These are phyloP conservation scores for Gymnobelideus leadbeateri DNA, from an alignment of 2,113 vertebrate genomes.

Conservation along the genomic window DNA sequence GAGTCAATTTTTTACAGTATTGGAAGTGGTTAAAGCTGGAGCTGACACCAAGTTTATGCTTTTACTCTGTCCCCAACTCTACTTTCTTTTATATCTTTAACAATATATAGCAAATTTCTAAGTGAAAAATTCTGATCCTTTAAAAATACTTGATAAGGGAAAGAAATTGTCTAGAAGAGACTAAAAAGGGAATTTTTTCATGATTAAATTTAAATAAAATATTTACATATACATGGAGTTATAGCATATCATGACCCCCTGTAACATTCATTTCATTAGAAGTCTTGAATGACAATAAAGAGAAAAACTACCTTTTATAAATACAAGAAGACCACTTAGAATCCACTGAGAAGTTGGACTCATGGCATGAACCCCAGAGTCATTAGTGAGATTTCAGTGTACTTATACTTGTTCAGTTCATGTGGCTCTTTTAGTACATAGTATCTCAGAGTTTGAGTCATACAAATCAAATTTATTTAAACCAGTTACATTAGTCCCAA, in stretches of 20 bases:
- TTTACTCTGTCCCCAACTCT: not conserved
- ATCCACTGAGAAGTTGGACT: not conserved
- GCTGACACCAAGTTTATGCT: no score
- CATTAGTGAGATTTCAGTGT: conserved; percentile 4
- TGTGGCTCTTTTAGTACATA: not conserved
- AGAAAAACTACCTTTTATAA: not conserved
- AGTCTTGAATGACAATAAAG: not conserved
- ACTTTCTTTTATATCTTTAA: not conserved
- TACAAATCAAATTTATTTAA: conserved; percentile 39
- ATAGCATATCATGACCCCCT: not conserved
- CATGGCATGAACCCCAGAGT: conserved; percentile 6
- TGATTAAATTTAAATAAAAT: not conserved
- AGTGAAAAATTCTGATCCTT: not conserved
- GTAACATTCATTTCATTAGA: conserved; percentile 22
- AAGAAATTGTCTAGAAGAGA: not conserved
- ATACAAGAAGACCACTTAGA: not conserved
- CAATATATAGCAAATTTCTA: not conserved
- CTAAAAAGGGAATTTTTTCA: not conserved
- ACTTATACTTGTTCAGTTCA: conserved; percentile 28
- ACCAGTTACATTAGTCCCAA: conserved; percentile 6
- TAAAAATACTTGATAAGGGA: not conserved
- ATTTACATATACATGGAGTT: not conserved
- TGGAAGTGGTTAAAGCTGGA: no score
- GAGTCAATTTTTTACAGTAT: no score
- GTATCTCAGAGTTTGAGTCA: conserved; percentile 35